phyloP scores from a whole-genome alignment of 2,888 invertebrate species.

The Thymelicus lineola region DNA sequence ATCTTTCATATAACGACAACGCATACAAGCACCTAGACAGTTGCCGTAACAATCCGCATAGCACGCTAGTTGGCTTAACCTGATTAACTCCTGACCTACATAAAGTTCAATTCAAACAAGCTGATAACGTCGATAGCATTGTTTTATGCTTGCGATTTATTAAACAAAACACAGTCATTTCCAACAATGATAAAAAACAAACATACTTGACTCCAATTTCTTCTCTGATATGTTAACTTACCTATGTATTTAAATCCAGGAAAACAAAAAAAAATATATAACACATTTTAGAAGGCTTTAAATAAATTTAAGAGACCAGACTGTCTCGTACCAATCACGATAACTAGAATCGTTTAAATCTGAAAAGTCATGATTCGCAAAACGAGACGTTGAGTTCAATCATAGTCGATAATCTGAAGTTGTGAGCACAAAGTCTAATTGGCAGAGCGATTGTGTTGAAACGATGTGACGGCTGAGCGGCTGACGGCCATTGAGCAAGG shows the following conservation, averaged over 20 bases:
- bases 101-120: constrained; percentile 58
- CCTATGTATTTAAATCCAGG: too few relatives aligned
- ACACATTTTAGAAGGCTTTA: too few relatives aligned
- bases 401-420: constrained; percentile 31
- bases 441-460: constrained; percentile 50
- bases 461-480: constrained; percentile 43
- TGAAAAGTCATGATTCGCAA: constrained; percentile 12
- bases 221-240: background rate
- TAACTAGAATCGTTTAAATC: constrained; percentile 1
- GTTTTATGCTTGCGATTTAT: constrained; percentile 60
- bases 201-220: constrained; percentile 4
- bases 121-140: constrained; percentile 72
- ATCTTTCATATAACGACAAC: constrained; percentile 44
- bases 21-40: constrained; percentile 39
- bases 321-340: background rate
- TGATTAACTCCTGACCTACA: constrained; percentile 74
- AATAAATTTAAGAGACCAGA: background rate
- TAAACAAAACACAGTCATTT: constrained; percentile 34
- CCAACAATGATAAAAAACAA: constrained; percentile 9
- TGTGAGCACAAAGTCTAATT: constrained; percentile 58
- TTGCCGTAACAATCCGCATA: constrained; percentile 19
- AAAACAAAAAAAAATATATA: too few relatives aligned
- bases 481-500: constrained; percentile 40
- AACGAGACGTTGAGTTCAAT: constrained; percentile 13
- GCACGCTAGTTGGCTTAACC: constrained; percentile 59